A percentile compares a stretch with the other conserved stretches of the same genome.
These are phyloP conservation scores for human DNA, from an alignment of 2,113 vertebrate genomes.

Conservation along the genomic window DNA sequence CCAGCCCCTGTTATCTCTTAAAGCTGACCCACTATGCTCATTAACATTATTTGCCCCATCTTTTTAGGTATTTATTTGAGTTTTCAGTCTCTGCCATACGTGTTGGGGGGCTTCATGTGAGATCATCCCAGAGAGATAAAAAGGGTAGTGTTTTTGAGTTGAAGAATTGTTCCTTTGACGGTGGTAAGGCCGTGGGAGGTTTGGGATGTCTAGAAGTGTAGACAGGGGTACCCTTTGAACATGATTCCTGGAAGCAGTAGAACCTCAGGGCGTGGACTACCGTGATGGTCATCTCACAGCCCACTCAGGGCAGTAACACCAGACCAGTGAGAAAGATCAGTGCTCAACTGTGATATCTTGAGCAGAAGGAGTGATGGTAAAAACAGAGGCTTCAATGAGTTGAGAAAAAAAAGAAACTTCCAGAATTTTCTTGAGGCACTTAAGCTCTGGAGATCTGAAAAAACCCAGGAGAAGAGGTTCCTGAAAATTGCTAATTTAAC, in stretches of 20 bases:
- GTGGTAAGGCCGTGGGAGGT: neutral
- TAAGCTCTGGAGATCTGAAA: neutral
- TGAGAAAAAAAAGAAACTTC: neutral
- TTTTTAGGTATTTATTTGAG: neutral
- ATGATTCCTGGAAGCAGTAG: neutral
- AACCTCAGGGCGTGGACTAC: neutral
- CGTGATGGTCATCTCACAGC: neutral
- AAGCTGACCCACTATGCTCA: neutral
- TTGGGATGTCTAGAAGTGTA: neutral
- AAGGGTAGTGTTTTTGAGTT: neutral
- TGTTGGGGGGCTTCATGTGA: neutral
- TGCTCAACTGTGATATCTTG: neutral
- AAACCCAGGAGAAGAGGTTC: neutral
- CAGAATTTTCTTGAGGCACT: neutral
- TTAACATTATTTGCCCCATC: neutral
- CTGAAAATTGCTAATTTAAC: constrained; percentile 37
- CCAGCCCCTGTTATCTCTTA: neutral
- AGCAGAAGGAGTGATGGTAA: neutral
- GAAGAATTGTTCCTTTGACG: neutral
- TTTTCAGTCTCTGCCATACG: neutral
- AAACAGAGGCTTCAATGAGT: neutral
- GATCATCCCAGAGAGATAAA: neutral
- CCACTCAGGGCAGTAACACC: neutral
- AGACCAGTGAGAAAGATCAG: neutral
- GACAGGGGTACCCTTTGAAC: neutral